Base-by-base conservation (phyloP, 2,888 invertebrate species). In the Arrhopalites spinosus region DNA sequence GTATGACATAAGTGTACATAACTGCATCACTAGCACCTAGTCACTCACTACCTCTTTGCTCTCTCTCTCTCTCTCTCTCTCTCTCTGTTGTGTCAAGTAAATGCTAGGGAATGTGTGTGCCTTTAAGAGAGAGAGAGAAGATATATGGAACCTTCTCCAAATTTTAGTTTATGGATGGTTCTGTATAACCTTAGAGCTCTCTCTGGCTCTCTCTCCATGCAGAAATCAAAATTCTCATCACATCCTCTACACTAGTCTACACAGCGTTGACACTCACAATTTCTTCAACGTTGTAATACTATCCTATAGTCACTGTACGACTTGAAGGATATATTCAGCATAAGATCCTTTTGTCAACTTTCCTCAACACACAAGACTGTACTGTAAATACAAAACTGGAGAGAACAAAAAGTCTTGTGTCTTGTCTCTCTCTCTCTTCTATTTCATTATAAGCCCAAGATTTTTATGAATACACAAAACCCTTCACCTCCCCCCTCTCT, bases 171-270 rank as follows among this genome's bases (percentile, higher is more conserved):
- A n/a, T n/a, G n/a, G n/a, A 36, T 36, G 36, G 36, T 36, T 11
- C 36, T 50, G 50, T 2, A 50, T 50, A 50, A 50, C 50, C 3
- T 7, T 11, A 36, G 11, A 36, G 36, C 36, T 50, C 8, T 50
- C 17, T 50, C 8, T 50, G 50, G 3, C 50, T 50, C 8, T 50
- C 8, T 50, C 8, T 50, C 8, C 15, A 50, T 50, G 50, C 50
- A 74, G 66, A 75, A 75, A 71, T 75, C 75, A 72, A 67, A 71
- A 75, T 75, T 75, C 75, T 66, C 64, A 64, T 71, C 75, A 71
- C 75, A 71, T 71, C 66, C 64, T 53, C 63, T 61, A 61, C 68
- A 68, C 59, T 20, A 13, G 20, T 23, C 17, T 13, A 25, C 27
- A 25, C 59, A 63, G 50, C 50, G 27, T 63, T 29, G 29, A 63